A percentile compares a stretch with the other conserved stretches of the same genome.
Conservation (phyloP, 2,888 invertebrate genomes). For the Rhagium mordax region DNA sequence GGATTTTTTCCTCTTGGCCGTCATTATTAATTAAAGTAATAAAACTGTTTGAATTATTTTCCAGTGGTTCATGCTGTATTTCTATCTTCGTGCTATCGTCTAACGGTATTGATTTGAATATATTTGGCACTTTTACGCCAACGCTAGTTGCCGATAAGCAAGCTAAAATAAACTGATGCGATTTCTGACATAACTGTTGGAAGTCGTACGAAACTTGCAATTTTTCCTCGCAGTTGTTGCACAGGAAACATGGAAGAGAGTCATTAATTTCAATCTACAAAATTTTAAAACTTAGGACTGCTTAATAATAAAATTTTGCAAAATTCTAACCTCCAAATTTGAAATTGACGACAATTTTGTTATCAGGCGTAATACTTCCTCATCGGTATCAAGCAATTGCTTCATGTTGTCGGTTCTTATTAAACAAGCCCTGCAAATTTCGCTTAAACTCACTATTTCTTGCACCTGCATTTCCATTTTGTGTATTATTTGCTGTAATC, state of each 20-base stretch:
- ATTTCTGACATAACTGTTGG: constrained; percentile 55
- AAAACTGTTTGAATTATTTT: constrained; percentile 1
- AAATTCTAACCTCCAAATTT: constrained; percentile 51
- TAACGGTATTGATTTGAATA: not conserved
- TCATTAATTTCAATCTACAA: constrained; percentile 51
- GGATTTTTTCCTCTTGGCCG: not conserved
- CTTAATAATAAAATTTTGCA: not conserved
- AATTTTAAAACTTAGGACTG: constrained; percentile 4
- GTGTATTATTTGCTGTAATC: not conserved
- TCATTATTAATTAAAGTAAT: not conserved
- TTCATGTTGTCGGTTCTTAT: constrained; percentile 52
- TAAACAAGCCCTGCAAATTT: constrained; percentile 57
- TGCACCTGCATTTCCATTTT: constrained; percentile 12
- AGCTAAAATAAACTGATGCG: constrained; percentile 48
- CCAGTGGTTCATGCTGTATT: not conserved
- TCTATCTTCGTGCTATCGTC: not conserved
- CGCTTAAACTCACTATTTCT: constrained; percentile 39
- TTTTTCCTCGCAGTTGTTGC: constrained; percentile 56
- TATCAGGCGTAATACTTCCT: constrained; percentile 44
- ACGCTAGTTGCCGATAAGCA: constrained; percentile 18
- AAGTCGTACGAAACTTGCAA: constrained; percentile 57
- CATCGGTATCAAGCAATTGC: constrained; percentile 45
- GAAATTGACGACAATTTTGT: constrained; percentile 52
- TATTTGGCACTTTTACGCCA: not conserved
- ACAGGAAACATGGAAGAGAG: constrained; percentile 51